Percentiles rank a stretch among this genome's conserved stretches.
phyloP scores from a whole-genome alignment of 2,888 invertebrate genomes.

The Sphaerophoria rueppellii region DNA sequence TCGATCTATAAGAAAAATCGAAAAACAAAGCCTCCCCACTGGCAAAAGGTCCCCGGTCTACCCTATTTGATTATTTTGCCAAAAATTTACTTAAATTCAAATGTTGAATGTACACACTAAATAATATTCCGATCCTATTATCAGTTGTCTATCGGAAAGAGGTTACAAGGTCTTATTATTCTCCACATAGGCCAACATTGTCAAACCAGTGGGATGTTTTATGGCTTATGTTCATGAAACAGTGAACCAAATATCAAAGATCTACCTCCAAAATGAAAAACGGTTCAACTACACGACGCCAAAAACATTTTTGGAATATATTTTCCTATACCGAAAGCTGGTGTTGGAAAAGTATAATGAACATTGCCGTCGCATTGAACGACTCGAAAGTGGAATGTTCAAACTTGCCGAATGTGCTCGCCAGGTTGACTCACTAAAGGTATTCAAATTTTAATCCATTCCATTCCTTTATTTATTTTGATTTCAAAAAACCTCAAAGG shows the following conservation, averaged over 20 bases:
- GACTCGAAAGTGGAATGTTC: slow-evolving; percentile 94
- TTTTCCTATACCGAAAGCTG: slow-evolving; percentile 91
- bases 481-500: slow-evolving; percentile 72
- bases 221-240: slow-evolving; percentile 96
- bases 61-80: no score
- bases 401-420: slow-evolving; percentile 93
- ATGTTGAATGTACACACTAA: no score
- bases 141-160: no score
- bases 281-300: slow-evolving; percentile 98
- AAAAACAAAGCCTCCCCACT: no score
- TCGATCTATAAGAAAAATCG: no score
- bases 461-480: neutral
- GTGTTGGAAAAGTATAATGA: slow-evolving; percentile 87
- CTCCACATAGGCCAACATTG: slow-evolving; percentile 83
- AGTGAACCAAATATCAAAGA: slow-evolving; percentile 93
- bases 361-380: slow-evolving; percentile 88
- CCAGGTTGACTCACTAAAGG: slow-evolving; percentile 94
- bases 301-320: slow-evolving; percentile 98
- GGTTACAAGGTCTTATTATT: neutral
- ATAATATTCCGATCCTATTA: no score
- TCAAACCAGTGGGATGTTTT: slow-evolving; percentile 90
- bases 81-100: no score
- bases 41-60: no score
- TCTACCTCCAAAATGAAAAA: slow-evolving; percentile 92
- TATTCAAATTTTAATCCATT: slow-evolving; percentile 73